phyloP scores from a whole-genome alignment of 2,888 invertebrate genomes.

The Byasa hedistus region DNA sequence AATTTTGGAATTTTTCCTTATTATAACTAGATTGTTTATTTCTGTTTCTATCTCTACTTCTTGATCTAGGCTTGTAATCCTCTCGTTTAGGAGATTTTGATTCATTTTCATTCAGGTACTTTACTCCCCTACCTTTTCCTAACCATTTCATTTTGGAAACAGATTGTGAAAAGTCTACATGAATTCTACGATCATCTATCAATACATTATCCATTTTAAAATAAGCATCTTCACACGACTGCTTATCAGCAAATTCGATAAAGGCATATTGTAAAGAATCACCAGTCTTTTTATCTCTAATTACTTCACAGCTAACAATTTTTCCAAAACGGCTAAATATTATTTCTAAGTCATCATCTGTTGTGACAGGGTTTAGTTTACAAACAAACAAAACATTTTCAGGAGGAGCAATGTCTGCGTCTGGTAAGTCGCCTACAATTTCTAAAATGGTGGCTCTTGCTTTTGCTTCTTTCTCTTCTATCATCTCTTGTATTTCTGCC shows the following conservation, averaged over 20 bases:
- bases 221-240: conserved; percentile 97
- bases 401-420: conserved; percentile 98
- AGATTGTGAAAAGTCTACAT: conserved; percentile 99
- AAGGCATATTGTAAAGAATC: conserved; percentile 99
- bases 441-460: conserved; percentile 98
- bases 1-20: conserved; percentile 48
- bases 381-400: conserved; percentile 99
- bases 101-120: conserved; percentile 70
- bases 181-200: conserved; percentile 98
- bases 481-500: conserved; percentile 91
- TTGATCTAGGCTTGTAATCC: conserved; percentile 39
- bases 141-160: conserved; percentile 96
- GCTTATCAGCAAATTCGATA: conserved; percentile 95
- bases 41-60: conserved; percentile 37
- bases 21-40: conserved; percentile 36
- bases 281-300: conserved; percentile 93
- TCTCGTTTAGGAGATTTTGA: conserved; percentile 38
- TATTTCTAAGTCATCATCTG: conserved; percentile 97
- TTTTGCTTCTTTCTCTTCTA: conserved; percentile 95
- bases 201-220: conserved; percentile 99
- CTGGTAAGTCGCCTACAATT: conserved; percentile 98
- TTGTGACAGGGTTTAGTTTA: conserved; percentile 98
- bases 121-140: conserved; percentile 91
- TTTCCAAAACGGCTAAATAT: conserved; percentile 98
- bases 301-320: conserved; percentile 97